phyloP scores from a whole-genome alignment of 2,113 vertebrate species.

The Formicarius rufipectus region DNA sequence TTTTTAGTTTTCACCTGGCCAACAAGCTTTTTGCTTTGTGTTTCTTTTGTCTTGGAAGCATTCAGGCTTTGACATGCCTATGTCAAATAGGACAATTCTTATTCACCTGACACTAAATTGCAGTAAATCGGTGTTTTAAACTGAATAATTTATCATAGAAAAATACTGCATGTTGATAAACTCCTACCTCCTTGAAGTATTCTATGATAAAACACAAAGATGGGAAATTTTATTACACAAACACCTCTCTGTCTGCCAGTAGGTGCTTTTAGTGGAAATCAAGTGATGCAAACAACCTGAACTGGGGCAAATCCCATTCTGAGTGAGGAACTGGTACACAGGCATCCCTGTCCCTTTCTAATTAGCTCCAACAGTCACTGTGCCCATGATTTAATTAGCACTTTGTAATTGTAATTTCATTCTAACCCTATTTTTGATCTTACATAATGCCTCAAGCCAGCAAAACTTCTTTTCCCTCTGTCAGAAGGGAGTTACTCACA shows the following conservation, averaged over 20 bases:
- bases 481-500: conserved; percentile 6
- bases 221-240: not conserved
- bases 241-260: not conserved
- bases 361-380: not conserved
- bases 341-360: not conserved
- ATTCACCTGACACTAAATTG: not conserved
- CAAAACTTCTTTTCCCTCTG: not conserved
- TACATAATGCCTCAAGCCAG: not conserved
- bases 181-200: not conserved
- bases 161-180: not conserved
- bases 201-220: not conserved
- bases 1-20: not conserved
- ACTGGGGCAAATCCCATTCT: not conserved
- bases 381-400: not conserved
- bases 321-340: not conserved
- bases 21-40: not conserved
- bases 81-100: not conserved
- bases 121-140: not conserved
- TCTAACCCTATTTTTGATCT: conserved; percentile 12
- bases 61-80: not conserved
- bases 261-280: not conserved
- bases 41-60: not conserved
- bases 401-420: conserved; percentile 8
- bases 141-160: not conserved
- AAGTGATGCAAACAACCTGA: not conserved